Base-by-base conservation (phyloP, 2,888 invertebrate genomes). In the Conomelus anceps region DNA sequence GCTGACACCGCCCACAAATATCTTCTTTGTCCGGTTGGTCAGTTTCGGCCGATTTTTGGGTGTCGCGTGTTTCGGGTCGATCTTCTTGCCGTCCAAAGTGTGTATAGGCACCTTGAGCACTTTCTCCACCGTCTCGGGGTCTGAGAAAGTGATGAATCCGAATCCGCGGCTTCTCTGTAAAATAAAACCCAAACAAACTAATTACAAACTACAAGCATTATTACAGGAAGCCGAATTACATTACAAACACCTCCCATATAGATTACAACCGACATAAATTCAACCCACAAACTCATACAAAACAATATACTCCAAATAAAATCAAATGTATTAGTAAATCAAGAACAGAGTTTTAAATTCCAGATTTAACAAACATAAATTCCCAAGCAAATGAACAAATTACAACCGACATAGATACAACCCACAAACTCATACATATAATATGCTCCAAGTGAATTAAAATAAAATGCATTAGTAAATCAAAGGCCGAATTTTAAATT, bases 81-180 rank as follows among this genome's bases (percentile, higher is more conserved):
- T 98, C 94, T 98, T 97, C 94, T 98, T 98, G 91, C 98, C 98
- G 94, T 98, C 98, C 92, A 98, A 94, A 89, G 97, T 97, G 95
- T 98, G 98, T 91, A 97, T 97, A 90, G 97, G 97, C 91, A 98
- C 97, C 92, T 97, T 97, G 89, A 98, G 95, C 90, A 98, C 98
- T 94, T 97, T 97, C 94, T 98, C 98, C 91, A 98, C 98, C 92
- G 97, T 97, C 91, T 96, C 95, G 89, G 98, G 97, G 94, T 98
- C 98, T 93, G 97, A 96, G 94, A 98, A 98, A 92, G 98, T 98
- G 94, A 98, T 98, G 95, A 98, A 98, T 93, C 98, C 97, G 94
- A 98, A 98, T 93, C 98, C 98, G 93, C 98, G 96, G 95, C 98
- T 98, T 93, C 98, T 96, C 98, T 98, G 96, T 93, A 95, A 95